phyloP scores from a whole-genome alignment of 1,140 invertebrate genomes.

The Drosophila tani region DNA sequence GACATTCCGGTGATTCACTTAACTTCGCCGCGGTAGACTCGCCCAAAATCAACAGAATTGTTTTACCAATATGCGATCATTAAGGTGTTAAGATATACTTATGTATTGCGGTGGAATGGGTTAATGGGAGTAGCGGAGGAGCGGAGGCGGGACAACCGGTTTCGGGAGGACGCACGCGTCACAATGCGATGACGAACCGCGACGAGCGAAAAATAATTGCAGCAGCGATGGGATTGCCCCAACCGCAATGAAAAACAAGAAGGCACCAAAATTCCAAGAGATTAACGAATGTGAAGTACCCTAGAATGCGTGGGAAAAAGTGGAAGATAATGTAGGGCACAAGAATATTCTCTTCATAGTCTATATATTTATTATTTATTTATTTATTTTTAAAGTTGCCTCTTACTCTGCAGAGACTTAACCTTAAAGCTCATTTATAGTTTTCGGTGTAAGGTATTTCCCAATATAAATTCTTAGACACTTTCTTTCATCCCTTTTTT shows the following conservation, averaged over 20 bases:
- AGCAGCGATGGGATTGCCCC: conserved; percentile 64
- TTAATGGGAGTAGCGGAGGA: background rate
- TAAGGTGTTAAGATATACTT: conserved; percentile 10
- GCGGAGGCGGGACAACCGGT: conserved; percentile 48
- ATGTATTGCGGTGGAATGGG: background rate
- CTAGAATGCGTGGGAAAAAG: background rate
- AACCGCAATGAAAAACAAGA: conserved; percentile 69
- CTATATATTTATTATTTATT: background rate
- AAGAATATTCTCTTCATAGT: background rate
- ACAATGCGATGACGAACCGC: conserved; percentile 60
- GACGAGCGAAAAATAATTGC: conserved; percentile 33
- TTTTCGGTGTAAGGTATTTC: background rate
- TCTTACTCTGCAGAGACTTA: background rate
- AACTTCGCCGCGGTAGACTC: conserved; percentile 5
- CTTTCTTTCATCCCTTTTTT: no score
- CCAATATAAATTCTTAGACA: no score
- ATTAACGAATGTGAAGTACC: conserved; percentile 30
- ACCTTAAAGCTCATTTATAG: background rate
- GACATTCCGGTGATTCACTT: conserved; percentile 51
- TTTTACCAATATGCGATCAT: conserved; percentile 9
- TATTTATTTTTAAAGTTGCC: background rate
- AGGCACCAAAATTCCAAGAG: background rate
- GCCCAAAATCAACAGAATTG: conserved; percentile 23
- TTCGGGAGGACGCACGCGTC: conserved; percentile 40
- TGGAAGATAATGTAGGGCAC: background rate